Evolutionary conservation across 2,888 invertebrate species (phyloP), one percentile per base, ranked within the genome.

Genomic region (Carabus problematicus): DNA sequence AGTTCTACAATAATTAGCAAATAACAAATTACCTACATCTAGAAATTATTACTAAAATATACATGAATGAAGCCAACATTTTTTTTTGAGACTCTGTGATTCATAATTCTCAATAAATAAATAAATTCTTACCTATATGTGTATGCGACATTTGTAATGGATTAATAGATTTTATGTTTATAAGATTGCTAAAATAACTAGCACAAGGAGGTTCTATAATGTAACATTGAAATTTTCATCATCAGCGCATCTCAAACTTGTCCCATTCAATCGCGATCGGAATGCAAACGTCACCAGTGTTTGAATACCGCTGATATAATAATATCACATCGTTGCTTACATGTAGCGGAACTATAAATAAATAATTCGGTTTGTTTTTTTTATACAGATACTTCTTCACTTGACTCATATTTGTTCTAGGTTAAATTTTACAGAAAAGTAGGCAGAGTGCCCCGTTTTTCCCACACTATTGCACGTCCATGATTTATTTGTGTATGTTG

Each of bases 281-380:
- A 29, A 29, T 29, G 6, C 29, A 29, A 29, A 2, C 29, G 29
- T 29, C 29, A 29, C 29, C 29, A 29, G 6, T 6, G 29, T 29
- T 29, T 29, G 29, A 29, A 29, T 16, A 11, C 19, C 52, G 16
- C 19, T 52, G 52, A 16, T 14, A 52, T 29, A 29, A 14, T 18
- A 52, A 52, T 52, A 52, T 52, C 52, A 52, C 52, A 52, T 52
- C 52, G 8, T 52, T 52, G 52, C 52, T 52, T 52, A 52, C 52
- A 52, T 47, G 12, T 47, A 47, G 47, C 52, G 18, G 19, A 52
- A 52, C 52, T 52, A 14, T 52, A 52, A 52, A 52, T 12, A 52
- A 52, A 52, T 52, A 52, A 52, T 52, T 52, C 52, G 52, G 52
- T n/a, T 52, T 18, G 1, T 29, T 2, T 18, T 52, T 52, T 52